Conservation (phyloP, 1,140 invertebrate genomes). For the Tetramorium parvispinum region DNA sequence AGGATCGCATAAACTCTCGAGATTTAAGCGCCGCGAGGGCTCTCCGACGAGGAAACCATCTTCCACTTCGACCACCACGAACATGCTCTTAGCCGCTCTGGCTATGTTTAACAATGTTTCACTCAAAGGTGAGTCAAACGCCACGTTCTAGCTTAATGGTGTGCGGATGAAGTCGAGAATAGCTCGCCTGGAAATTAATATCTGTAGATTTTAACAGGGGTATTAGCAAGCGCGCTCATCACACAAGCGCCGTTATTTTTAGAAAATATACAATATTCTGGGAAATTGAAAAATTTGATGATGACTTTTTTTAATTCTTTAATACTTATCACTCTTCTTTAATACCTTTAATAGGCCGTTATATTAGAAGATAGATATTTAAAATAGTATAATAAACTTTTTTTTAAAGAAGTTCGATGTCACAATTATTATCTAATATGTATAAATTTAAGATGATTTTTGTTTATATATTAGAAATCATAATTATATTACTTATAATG, state of each 20-base stretch:
- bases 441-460: not conserved
- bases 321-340: not conserved
- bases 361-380: not conserved
- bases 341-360: not conserved
- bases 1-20: conserved; percentile 73
- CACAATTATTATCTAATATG: not conserved
- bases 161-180: conserved; percentile 41
- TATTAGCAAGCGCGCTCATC: too few relatives aligned
- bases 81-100: conserved; percentile 63
- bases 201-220: conserved; percentile 18
- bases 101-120: conserved; percentile 65
- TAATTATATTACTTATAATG: not conserved
- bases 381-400: not conserved
- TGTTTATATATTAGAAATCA: not conserved
- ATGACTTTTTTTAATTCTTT: not conserved
- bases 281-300: not conserved
- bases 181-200: conserved; percentile 49
- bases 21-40: conserved; percentile 68
- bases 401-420: not conserved
- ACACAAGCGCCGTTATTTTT: not conserved
- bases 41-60: conserved; percentile 72
- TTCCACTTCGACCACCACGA: conserved; percentile 69
- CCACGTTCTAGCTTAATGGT: conserved; percentile 53
- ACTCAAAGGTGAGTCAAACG: conserved; percentile 65
- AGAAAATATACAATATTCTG: not conserved